Evolutionary conservation across 2,888 invertebrate species (phyloP).

Genomic region (Deilephila elpenor): DNA sequence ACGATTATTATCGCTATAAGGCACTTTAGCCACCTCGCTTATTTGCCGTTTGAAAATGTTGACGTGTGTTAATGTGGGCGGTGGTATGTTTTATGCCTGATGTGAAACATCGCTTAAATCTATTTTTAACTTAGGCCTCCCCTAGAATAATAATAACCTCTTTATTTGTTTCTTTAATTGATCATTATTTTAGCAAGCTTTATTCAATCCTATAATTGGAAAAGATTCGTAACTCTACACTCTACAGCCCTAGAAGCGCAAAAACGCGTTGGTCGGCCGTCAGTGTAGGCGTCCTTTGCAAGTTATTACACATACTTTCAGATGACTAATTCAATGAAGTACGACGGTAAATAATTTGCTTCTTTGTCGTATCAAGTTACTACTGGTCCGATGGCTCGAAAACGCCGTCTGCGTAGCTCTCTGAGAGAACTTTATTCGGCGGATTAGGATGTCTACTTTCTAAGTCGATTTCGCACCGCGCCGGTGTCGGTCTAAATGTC

Average conservation of each 20-base stretch:
- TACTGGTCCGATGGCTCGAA: not conserved
- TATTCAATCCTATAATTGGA: not conserved
- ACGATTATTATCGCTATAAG: constrained; percentile 23
- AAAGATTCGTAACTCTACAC: too few species aligned
- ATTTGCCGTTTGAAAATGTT: not conserved
- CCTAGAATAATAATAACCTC: too few species aligned
- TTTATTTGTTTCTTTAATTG: not conserved
- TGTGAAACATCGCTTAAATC: not conserved
- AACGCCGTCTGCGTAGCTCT: constrained; percentile 1
- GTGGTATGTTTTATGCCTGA: too few species aligned
- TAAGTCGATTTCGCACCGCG: not conserved
- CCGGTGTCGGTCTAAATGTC: not conserved
- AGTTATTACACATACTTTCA: not conserved
- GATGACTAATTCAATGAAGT: not conserved
- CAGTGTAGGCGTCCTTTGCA: not conserved
- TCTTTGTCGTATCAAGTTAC: constrained; percentile 13
- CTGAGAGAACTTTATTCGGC: not conserved
- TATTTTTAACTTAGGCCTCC: not conserved
- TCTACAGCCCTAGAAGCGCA: too few species aligned
- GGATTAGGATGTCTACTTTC: not conserved
- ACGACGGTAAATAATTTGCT: not conserved
- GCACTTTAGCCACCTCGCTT: not conserved
- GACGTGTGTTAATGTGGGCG: not conserved
- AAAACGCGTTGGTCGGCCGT: not conserved
- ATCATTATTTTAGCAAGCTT: not conserved